Evolutionary conservation across 2,797 vertebrate genomes (phyloP), one percentile per base, ranked within the genome.

Genomic region (Cuculus canorus): DNA sequence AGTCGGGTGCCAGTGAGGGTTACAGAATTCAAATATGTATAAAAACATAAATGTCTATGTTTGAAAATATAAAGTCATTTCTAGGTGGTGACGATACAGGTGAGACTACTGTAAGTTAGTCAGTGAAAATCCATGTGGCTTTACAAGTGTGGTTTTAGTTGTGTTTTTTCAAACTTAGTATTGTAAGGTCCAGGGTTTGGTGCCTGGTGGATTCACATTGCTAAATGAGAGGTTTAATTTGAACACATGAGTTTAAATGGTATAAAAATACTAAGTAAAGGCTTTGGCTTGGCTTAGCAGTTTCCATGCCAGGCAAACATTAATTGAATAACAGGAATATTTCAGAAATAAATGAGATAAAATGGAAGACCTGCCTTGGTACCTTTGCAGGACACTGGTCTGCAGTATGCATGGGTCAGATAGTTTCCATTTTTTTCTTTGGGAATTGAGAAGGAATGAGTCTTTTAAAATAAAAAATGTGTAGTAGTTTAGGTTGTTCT

Each of bases 371-470:
- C 22, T 2, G 0, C 37, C n/a, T 59, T 14, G 21, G 39, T 64
- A 30, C 24, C 35, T 52, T 66, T 19, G 11, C 33, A 33, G 1
- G 3, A 1, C 8, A 78, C 16, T 15, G 54, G 6, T 61, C n/a
- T 73, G 15, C 0, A 0, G 50, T 43, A 7, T 3, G 13, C 9
- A 4, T 2, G 8, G 27, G 63, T 35, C 33, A 69, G 8, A 24
- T 32, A 25, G 4, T 72, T 76, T 15, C 47, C 11, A 1, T 23
- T 65, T 87, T 87, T 41, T 43, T 9, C 32, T n/a, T 52, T 13
- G 17, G 37, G 16, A 37, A 65, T n/a, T 65, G 28, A 21, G 28
- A 47, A 79, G 7, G 43, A 63, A 18, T 8, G 3, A 59, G 27
- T 50, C 12, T 71, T 68, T 61, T 45, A 10, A 82, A 78, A 66